Conservation (phyloP, 2,888 invertebrate genomes). For the Zootermopsis nevadensis region DNA sequence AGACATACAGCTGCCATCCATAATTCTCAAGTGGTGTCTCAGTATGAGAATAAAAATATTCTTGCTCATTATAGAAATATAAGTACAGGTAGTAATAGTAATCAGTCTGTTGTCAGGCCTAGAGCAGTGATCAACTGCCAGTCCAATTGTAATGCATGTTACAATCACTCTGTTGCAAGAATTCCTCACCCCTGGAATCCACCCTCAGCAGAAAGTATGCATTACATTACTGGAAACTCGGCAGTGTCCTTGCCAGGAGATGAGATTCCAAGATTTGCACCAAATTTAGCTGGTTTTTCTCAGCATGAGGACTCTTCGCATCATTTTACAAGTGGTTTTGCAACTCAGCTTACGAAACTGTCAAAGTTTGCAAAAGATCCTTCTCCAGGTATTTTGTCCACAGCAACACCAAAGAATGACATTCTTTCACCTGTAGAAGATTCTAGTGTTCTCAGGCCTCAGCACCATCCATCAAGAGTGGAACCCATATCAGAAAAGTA, state of each 20-base stretch:
- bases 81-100: neutral
- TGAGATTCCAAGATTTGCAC: constrained; percentile 28
- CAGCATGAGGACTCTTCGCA: constrained; percentile 20
- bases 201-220: constrained; percentile 33
- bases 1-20: constrained; percentile 35
- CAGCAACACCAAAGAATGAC: constrained; percentile 21
- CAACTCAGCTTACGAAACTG: constrained; percentile 36
- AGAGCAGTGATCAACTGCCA: constrained; percentile 50
- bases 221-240: constrained; percentile 24
- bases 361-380: constrained; percentile 36
- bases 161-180: constrained; percentile 39
- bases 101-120: constrained; percentile 47
- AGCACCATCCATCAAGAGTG: neutral
- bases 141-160: constrained; percentile 46
- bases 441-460: neutral
- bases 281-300: constrained; percentile 23
- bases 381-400: neutral
- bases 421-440: neutral
- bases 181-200: constrained; percentile 39
- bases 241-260: neutral
- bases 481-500: neutral
- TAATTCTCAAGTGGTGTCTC: constrained; percentile 38
- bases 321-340: constrained; percentile 38
- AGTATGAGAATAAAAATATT: constrained; percentile 32
- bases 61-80: constrained; percentile 37